Percentiles rank a stretch among this genome's conserved stretches.
Conservation (phyloP, 2,888 invertebrate species). For the Copidosoma aretas region DNA sequence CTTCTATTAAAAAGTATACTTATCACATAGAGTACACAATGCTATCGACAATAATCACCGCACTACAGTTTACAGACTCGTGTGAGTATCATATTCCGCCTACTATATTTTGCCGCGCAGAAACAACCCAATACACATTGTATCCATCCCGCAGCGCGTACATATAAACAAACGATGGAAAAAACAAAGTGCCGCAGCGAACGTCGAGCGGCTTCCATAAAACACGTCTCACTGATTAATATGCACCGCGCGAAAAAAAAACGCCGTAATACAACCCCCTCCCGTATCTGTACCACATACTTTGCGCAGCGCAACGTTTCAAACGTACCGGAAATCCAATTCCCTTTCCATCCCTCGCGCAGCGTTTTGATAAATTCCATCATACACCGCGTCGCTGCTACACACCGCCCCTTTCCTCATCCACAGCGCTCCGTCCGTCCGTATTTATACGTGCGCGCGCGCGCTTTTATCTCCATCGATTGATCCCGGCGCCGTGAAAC, state of each 20-base stretch:
- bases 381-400: conserved; percentile 1
- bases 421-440: too few species aligned
- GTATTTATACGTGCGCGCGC: too few species aligned
- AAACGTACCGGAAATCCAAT: conserved; percentile 4
- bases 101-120: too few species aligned
- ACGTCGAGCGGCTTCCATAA: background rate
- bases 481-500: conserved; percentile 29
- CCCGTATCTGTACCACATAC: too few species aligned
- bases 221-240: background rate
- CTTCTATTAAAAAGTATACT: too few species aligned
- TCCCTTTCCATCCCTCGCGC: conserved; percentile 1
- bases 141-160: too few species aligned
- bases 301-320: background rate
- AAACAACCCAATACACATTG: too few species aligned
- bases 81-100: too few species aligned
- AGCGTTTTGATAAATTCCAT: conserved; percentile 17
- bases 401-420: too few species aligned
- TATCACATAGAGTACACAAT: too few species aligned
- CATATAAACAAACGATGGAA: background rate
- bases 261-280: background rate
- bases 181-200: background rate
- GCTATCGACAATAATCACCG: too few species aligned
- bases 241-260: background rate
- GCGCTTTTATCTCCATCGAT: conserved; percentile 33
- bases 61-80: too few species aligned